A percentile compares a stretch with the other conserved stretches of the same genome.
These are phyloP conservation scores for Drosophila colorata DNA, from an alignment of 2,888 invertebrate species.

Conservation along the genomic window DNA sequence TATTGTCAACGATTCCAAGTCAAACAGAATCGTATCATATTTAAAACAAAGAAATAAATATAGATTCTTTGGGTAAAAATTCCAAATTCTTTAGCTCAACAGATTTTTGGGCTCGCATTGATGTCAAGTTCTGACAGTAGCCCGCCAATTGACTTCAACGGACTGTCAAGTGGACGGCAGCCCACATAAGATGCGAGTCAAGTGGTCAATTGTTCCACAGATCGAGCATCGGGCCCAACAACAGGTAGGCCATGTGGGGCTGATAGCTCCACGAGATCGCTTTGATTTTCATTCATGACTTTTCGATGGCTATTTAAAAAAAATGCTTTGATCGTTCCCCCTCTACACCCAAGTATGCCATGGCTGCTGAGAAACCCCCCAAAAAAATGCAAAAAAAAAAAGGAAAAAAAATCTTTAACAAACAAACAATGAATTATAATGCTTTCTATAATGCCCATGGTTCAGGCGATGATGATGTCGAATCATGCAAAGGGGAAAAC, in stretches of 20 bases:
- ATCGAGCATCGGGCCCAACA: constrained; percentile 46
- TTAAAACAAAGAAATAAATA: no score
- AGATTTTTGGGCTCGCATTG: constrained; percentile 27
- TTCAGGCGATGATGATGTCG: constrained; percentile 35
- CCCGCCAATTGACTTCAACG: constrained; percentile 21
- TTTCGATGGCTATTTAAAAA: constrained; percentile 19
- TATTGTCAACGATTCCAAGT: no score
- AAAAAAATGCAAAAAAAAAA: constrained; percentile 19
- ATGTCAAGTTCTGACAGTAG: constrained; percentile 65
- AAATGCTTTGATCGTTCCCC: constrained; percentile 25
- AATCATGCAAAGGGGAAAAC: constrained; percentile 28
- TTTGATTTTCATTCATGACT: constrained; percentile 46
- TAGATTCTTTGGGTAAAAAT: not conserved
- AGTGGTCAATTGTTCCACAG: constrained; percentile 44
- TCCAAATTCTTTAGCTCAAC: constrained; percentile 1
- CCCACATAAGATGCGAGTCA: constrained; percentile 58
- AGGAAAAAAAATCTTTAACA: constrained; percentile 51
- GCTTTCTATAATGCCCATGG: constrained; percentile 35
- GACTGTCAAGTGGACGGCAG: constrained; percentile 29
- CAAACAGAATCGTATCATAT: not conserved
- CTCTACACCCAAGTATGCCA: constrained; percentile 1
- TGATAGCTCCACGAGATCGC: not conserved
- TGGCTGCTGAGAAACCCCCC: no score
- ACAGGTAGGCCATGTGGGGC: constrained; percentile 60
- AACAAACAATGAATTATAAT: constrained; percentile 30